These are phyloP conservation scores for Drosophila eohydei DNA, from an alignment of 2,888 invertebrate species.

Conservation along the genomic window DNA sequence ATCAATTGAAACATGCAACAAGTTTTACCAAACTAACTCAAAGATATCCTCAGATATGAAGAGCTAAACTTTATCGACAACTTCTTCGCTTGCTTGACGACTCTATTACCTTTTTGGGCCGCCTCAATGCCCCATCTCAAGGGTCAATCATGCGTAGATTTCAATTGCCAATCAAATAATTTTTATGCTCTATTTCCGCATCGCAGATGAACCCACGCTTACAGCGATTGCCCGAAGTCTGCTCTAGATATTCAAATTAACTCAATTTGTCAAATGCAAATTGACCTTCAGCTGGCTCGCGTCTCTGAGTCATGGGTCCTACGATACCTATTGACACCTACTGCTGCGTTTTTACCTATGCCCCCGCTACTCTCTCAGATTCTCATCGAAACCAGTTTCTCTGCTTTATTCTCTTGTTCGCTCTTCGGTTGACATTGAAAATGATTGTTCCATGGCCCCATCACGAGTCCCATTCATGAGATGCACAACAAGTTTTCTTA, in stretches of 20 bases:
- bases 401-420: neutral
- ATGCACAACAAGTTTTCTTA: constrained; percentile 71
- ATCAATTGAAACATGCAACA: neutral
- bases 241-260: constrained; percentile 70
- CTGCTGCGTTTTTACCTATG: constrained; percentile 17
- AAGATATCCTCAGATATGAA: constrained; percentile 14
- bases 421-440: constrained; percentile 53
- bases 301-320: constrained; percentile 51
- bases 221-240: constrained; percentile 21
- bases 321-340: constrained; percentile 62
- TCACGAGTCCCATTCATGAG: constrained; percentile 54
- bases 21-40: neutral
- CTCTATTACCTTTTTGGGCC: constrained; percentile 27
- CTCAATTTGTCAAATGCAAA: constrained; percentile 68
- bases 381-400: constrained; percentile 56
- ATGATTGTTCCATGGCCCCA: constrained; percentile 41
- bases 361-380: neutral
- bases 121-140: constrained; percentile 23
- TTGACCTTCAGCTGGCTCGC: constrained; percentile 61
- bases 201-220: constrained; percentile 38
- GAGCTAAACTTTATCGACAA: neutral
- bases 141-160: constrained; percentile 43
- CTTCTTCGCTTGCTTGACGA: constrained; percentile 2
- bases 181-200: constrained; percentile 47
- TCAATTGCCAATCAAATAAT: constrained; percentile 43